phyloP scores from a whole-genome alignment of 2,888 invertebrate species.

The Drosophila emarginata region DNA sequence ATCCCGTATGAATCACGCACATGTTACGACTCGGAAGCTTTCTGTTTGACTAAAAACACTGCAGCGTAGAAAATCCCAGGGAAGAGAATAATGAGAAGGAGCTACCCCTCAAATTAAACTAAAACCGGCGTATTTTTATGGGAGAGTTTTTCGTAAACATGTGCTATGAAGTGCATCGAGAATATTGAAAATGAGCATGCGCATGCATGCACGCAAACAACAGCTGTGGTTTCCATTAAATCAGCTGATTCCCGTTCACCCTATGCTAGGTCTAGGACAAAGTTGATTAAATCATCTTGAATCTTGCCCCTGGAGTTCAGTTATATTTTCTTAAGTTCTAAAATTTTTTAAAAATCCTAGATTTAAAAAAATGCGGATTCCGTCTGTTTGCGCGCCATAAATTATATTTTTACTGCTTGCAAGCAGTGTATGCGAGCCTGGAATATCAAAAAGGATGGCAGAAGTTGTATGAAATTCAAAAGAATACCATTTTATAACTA shows the following conservation, averaged over 20 bases:
- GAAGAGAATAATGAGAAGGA: background rate
- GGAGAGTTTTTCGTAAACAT: conserved; percentile 3
- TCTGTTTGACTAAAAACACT: conserved; percentile 6
- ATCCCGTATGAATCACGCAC: background rate
- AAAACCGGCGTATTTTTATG: conserved; percentile 1
- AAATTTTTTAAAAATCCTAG: too few species aligned
- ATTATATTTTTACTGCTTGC: too few species aligned
- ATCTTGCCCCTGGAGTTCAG: background rate
- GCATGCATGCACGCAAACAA: background rate
- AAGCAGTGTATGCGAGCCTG: too few species aligned
- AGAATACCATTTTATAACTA: too few species aligned
- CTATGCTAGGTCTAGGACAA: background rate
- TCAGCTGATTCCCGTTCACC: background rate
- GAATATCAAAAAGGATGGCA: too few species aligned
- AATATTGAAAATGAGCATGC: conserved; percentile 4
- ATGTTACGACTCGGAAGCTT: conserved; percentile 1
- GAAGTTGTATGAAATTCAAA: too few species aligned
- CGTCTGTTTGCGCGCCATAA: too few species aligned
- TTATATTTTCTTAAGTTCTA: too few species aligned
- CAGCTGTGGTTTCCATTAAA: background rate
- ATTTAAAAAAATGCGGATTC: too few species aligned
- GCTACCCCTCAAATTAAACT: background rate
- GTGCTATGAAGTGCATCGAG: conserved; percentile 3
- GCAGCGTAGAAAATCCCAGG: background rate
- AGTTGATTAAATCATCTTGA: background rate